These are phyloP conservation scores for Trissoscelio sp. DNA, from an alignment of 2,888 invertebrate genomes.

Conservation along the genomic window DNA sequence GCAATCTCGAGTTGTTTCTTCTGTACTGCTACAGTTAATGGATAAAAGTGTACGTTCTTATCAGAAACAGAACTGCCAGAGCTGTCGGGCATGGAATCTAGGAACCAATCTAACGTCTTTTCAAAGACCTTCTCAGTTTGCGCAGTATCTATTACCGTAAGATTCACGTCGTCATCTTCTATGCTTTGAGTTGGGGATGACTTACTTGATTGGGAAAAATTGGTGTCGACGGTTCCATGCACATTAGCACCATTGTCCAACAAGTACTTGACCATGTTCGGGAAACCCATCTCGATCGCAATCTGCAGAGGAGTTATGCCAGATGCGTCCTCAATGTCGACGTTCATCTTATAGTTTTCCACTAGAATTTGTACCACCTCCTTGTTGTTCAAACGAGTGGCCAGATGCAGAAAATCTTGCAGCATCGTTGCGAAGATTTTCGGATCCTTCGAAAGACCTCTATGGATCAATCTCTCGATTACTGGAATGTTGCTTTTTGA, in stretches of 20 bases:
- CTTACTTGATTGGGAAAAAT: neutral
- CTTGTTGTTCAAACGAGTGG: constrained; percentile 40
- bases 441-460: constrained; percentile 30
- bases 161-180: neutral
- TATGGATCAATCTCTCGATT: constrained; percentile 28
- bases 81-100: no score
- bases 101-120: no score
- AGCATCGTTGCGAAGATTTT: constrained; percentile 13
- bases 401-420: constrained; percentile 26
- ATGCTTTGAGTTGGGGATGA: neutral
- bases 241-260: constrained; percentile 29
- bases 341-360: constrained; percentile 36
- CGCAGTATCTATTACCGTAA: neutral
- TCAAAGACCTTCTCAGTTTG: no score
- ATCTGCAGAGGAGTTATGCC: constrained; percentile 20
- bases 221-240: neutral
- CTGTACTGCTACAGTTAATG: constrained; percentile 27
- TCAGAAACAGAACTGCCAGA: no score
- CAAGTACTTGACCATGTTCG: constrained; percentile 22
- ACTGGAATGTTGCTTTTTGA: constrained; percentile 32
- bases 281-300: constrained; percentile 42
- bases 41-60: no score
- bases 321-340: constrained; percentile 23
- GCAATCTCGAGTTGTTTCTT: constrained; percentile 45
- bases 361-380: constrained; percentile 34